Base-by-base conservation (phyloP, 1,140 invertebrate species). In the Saccostrea glomerata region DNA sequence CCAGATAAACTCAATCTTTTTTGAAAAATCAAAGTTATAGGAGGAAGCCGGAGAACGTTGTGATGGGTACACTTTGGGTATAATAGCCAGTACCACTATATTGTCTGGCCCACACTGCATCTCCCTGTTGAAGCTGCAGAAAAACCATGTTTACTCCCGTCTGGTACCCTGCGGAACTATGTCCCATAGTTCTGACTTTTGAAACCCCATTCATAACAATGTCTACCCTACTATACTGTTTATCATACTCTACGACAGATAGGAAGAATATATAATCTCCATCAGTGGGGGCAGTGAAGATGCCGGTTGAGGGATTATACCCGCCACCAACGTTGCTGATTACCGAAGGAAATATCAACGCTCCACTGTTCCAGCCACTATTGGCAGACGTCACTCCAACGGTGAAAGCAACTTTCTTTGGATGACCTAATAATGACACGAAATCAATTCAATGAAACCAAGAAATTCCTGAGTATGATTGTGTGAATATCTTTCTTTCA, bases 1-100 rank as follows among this genome's bases (percentile, higher is more conserved):
- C 47, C 5, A 47, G 6, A 6, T 47, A 6, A 47, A 47, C 6
- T 47, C 47, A 47, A 9, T 36, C 30, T 47, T 47, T 47, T 5
- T 9, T 47, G 5, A 6, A 47, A 47, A 47, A 47, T 47, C 47
- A 47, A 47, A 9, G 47, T 47, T 47, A 47, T 5, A 47, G 5
- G 47, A 82, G 25, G 25, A 82, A 82, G 15, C 77, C 77, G 0
- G 77, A 82, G 30, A 82, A 82, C 5, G 77, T 82, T 82, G 77
- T 82, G 7, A 25, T 25, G 40, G 77, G 77, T 6, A 82, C 30
- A 11, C 77, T 30, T 0, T n/a, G 4, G 77, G 11, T 40, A 7
- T n/a, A 15, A 20, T 82, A 82, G 30, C 77, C 77, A 15, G 5
- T 82, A 25, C 77, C 77, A 82, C 0, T 9, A 36, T 20, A 12